Conservation (phyloP, 2,888 invertebrate species). For the Athetis lepigone region DNA sequence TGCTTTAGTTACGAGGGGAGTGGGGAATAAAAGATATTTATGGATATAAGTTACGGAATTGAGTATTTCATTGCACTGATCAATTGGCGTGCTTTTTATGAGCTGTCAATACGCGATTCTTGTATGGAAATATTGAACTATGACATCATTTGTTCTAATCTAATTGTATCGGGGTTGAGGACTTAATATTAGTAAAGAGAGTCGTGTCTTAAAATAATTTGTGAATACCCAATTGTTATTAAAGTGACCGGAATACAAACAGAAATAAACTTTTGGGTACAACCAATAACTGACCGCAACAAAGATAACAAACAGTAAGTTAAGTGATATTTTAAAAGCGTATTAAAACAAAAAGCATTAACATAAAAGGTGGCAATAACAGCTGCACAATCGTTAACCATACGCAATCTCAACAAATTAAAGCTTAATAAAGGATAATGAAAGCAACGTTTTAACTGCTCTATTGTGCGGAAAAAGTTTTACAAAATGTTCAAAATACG, state of each 20-base stretch:
- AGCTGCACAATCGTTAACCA: conserved; percentile 31
- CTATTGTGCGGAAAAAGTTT: conserved; percentile 36
- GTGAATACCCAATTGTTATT: too few relatives aligned
- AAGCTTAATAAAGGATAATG: conserved; percentile 52
- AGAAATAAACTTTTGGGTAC: too few relatives aligned
- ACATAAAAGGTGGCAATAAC: conserved; percentile 22
- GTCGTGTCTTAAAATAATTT: too few relatives aligned
- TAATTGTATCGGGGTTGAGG: too few relatives aligned
- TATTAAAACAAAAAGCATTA: not conserved
- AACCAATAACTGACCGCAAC: too few relatives aligned
- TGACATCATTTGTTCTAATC: too few relatives aligned
- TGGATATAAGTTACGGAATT: not conserved
- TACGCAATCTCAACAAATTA: conserved; percentile 47
- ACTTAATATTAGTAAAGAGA: too few relatives aligned
- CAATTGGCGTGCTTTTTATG: too few relatives aligned
- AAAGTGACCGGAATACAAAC: too few relatives aligned
- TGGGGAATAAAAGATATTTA: not conserved
- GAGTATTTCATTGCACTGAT: too few relatives aligned
- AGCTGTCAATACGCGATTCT: too few relatives aligned
- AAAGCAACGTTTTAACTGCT: conserved; percentile 34
- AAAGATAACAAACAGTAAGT: not conserved
- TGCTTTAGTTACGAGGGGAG: conserved; percentile 7
- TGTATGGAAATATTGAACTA: too few relatives aligned
- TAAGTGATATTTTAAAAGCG: not conserved
- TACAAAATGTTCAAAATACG: conserved; percentile 41